Conservation (phyloP, 2,888 invertebrate genomes). For the Drosophila nr. fundita region DNA sequence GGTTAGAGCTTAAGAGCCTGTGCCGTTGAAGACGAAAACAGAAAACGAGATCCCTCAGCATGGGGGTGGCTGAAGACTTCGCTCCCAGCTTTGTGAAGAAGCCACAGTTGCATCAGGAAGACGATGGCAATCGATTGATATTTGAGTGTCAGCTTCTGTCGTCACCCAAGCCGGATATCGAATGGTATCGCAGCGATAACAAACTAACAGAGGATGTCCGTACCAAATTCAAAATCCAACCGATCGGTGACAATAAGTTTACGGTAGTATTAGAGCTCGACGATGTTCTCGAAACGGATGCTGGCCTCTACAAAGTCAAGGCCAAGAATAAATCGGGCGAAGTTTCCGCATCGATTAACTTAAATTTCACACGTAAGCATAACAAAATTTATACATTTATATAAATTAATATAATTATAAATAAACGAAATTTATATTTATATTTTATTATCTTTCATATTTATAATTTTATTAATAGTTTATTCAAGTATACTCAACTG, state of each 20-base stretch:
- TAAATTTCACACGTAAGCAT: slow-evolving; percentile 98
- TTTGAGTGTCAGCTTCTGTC: slow-evolving; percentile 97
- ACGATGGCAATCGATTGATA: slow-evolving; percentile 96
- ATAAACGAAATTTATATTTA: not conserved
- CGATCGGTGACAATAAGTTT: slow-evolving; percentile 93
- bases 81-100: slow-evolving; percentile 99
- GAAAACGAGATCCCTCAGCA: slow-evolving; percentile 69
- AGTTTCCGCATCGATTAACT: slow-evolving; percentile 97
- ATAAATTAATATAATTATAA: not conserved
- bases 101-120: slow-evolving; percentile 98
- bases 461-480: not conserved
- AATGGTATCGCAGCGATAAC: slow-evolving; percentile 96
- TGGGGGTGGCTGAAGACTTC: slow-evolving; percentile 91
- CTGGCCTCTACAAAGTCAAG: slow-evolving; percentile 98
- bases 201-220: slow-evolving; percentile 93
- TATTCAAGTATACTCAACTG: not conserved
- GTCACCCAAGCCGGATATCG: slow-evolving; percentile 94
- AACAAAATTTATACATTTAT: not conserved
- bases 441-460: not conserved
- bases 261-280: slow-evolving; percentile 96
- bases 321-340: slow-evolving; percentile 99
- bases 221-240: slow-evolving; percentile 95
- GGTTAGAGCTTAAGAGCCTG: slow-evolving; percentile 52
- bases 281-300: slow-evolving; percentile 97
- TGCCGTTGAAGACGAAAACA: slow-evolving; percentile 54